Base-by-base conservation (phyloP, 92 coral and sea anemone species). In the Epizoanthus scotinus region DNA sequence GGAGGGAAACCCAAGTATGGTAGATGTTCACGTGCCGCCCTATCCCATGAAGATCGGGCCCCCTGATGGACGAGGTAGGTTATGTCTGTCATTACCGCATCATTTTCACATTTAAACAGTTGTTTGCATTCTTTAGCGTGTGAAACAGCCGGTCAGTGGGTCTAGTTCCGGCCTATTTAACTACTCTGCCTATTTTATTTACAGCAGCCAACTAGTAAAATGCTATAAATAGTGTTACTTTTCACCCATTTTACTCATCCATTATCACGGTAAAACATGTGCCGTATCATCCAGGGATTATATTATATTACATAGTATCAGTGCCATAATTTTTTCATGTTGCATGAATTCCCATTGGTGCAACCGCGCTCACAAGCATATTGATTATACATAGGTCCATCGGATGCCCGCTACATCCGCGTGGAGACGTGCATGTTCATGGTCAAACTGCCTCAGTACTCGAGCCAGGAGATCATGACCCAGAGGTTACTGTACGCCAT, bases 11-110 rank as follows among this genome's bases (percentile, higher is more conserved):
- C 91, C 97, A 3, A 79, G 71, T 54, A 86, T 92, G 56, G 88
- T 91, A 47, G 97, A 94, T 58, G 89, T 95, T 2, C 99, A 95
- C 62, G 99, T 95, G 49, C 99, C 99, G 22, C 99, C 99, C 1
- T 95, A 95, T 82, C 99, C 99, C 14, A 95, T 95, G 99, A 95
- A 95, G 81, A 95, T 95, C 25, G 99, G 99, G n/a, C 99, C 99
- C 13, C 98, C 99, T 9, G 99, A 93, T 66, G 99, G 98, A 12
- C 86, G 98, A 86, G 99, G 99, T 95, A 70, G 38, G 87, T 77
- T 65, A 7, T 61, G 19, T 22, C 20, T 3, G 42, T 55, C 15
- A 17, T 0, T 19, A 44, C 28, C 25, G 78, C 42, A n/a, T 26
- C 44, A 34, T 28, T 63, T 6, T 24, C 10, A 22, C 13, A 10